These are phyloP conservation scores for Bombus superbus DNA, from an alignment of 1,140 invertebrate genomes.

Conservation along the genomic window DNA sequence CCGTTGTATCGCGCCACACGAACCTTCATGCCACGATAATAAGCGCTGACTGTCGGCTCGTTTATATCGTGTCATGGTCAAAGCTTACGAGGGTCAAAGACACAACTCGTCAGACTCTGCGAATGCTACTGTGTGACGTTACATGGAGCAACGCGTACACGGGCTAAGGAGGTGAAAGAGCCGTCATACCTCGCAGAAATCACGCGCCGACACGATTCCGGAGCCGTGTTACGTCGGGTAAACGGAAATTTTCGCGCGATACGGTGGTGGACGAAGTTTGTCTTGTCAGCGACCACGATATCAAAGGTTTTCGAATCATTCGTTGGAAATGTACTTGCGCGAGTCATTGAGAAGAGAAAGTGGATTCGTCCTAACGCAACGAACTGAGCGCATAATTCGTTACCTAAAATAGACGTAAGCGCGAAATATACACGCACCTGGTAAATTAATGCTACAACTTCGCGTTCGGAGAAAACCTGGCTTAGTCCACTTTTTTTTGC, in stretches of 20 bases:
- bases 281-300: neutral
- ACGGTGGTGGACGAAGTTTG: neutral
- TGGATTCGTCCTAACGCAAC: no score
- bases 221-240: neutral
- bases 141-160: neutral
- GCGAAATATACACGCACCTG: no score
- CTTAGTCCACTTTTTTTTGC: no score
- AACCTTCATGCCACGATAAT: conserved; percentile 51
- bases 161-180: conserved; percentile 2
- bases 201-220: neutral
- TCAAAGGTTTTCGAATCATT: neutral
- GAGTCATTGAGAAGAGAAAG: neutral
- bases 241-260: neutral
- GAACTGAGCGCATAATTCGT: no score
- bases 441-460: no score
- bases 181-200: neutral
- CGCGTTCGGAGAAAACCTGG: no score
- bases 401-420: no score
- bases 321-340: neutral
- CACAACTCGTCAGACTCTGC: conserved; percentile 46
- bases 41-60: conserved; percentile 54
- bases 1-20: conserved; percentile 18
- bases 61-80: conserved; percentile 67
- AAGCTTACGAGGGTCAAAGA: conserved; percentile 64
- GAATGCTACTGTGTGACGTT: conserved; percentile 18